Percentiles rank a stretch among this genome's conserved stretches.
Conservation (phyloP, 2,888 invertebrate species). For the Deilephila porcellus region DNA sequence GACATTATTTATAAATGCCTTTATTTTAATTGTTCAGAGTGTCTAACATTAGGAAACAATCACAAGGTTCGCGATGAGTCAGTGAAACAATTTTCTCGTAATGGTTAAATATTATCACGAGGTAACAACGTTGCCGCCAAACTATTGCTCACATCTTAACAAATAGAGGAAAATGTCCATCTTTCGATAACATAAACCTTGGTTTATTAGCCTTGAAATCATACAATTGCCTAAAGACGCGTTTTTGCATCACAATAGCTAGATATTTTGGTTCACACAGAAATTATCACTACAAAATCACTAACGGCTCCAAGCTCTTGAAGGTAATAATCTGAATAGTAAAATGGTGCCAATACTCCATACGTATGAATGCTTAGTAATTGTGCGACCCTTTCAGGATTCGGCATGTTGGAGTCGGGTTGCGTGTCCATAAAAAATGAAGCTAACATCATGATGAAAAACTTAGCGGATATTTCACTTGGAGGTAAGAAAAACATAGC, state of each 20-base stretch:
- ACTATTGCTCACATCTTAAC: slow-evolving; percentile 15
- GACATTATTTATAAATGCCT: no score
- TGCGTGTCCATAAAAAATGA: slow-evolving; percentile 97
- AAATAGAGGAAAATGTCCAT: slow-evolving; percentile 22
- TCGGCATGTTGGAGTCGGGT: slow-evolving; percentile 97
- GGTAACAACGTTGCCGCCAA: slow-evolving; percentile 9
- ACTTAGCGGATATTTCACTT: slow-evolving; percentile 95
- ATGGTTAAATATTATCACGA: slow-evolving; percentile 11
- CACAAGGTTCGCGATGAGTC: not conserved
- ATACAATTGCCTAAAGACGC: not conserved
- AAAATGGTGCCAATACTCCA: not conserved
- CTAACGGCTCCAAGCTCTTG: not conserved
- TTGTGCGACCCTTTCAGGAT: slow-evolving; percentile 85
- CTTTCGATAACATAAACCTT: slow-evolving; percentile 32
- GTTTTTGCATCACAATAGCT: not conserved
- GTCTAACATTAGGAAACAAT: not conserved
- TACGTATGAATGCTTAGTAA: not conserved
- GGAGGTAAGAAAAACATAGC: slow-evolving; percentile 85
- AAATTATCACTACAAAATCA: not conserved
- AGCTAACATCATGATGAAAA: slow-evolving; percentile 99
- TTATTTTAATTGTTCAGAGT: not conserved
- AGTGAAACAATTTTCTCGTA: slow-evolving; percentile 5
- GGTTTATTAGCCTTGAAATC: slow-evolving; percentile 15
- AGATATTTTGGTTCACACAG: not conserved
- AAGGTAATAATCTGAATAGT: no score